These are phyloP conservation scores for Pentalonia nigronervosa DNA, from an alignment of 1,140 invertebrate species.

Conservation along the genomic window DNA sequence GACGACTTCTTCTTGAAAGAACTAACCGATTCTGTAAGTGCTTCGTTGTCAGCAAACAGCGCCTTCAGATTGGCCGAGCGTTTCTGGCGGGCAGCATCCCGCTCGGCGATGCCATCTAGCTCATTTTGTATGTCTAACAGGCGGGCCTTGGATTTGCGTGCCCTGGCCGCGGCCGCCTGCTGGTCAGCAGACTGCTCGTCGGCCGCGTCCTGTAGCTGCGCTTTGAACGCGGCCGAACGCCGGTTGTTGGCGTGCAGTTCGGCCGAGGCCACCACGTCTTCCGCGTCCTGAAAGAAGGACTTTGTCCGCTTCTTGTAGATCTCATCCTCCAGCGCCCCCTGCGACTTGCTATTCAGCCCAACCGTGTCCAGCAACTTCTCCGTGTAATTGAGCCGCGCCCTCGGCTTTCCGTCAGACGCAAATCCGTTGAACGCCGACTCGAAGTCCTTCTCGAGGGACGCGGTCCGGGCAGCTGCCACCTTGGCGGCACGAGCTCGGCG, in stretches of 20 bases:
- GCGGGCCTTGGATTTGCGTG: constrained; percentile 66
- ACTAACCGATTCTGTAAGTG: constrained; percentile 59
- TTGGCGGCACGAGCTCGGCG: constrained; percentile 52
- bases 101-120: constrained; percentile 68
- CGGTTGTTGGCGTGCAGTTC: constrained; percentile 63
- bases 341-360: constrained; percentile 65
- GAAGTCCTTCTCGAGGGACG: constrained; percentile 58
- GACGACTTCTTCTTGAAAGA: constrained; percentile 60
- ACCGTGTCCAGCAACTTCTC: constrained; percentile 70
- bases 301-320: constrained; percentile 57
- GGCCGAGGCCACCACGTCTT: constrained; percentile 34
- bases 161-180: constrained; percentile 64
- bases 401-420: constrained; percentile 40
- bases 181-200: constrained; percentile 58
- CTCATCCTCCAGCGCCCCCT: constrained; percentile 60
- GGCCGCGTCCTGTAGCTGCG: constrained; percentile 62
- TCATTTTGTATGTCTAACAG: constrained; percentile 71
- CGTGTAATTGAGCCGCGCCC: constrained; percentile 61
- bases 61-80: constrained; percentile 68
- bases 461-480: constrained; percentile 51
- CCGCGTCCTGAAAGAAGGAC: constrained; percentile 42
- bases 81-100: constrained; percentile 68
- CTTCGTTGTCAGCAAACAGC: constrained; percentile 67
- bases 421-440: constrained; percentile 59
- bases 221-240: constrained; percentile 67